These are phyloP conservation scores for Siniperca scherzeri DNA, from an alignment of 2,797 vertebrate genomes.

Conservation along the genomic window DNA sequence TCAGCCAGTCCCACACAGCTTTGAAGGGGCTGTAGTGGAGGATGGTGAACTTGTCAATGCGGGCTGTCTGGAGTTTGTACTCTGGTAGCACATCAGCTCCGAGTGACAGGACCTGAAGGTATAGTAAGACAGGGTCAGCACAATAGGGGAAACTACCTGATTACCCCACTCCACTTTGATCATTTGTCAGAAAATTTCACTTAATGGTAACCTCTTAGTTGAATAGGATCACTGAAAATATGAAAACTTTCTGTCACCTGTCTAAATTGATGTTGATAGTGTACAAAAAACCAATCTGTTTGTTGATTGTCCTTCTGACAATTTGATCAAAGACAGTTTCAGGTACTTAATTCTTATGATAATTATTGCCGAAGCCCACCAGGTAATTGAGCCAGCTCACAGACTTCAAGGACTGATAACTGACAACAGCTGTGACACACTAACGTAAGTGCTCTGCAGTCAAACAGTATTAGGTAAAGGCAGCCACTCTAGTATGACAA, in stretches of 20 bases:
- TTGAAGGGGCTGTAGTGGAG: conserved; percentile 99
- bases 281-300: background rate
- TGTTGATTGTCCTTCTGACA: conserved; percentile 13
- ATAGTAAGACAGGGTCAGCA: conserved; percentile 36
- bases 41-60: conserved; percentile 99
- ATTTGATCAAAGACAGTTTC: conserved; percentile 21
- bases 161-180: background rate
- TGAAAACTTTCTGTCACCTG: background rate
- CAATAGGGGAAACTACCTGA: background rate
- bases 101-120: conserved; percentile 93
- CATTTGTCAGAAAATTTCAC: background rate
- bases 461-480: conserved; percentile 56
- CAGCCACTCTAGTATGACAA: conserved; percentile 44
- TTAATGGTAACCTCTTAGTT: background rate
- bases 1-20: conserved; percentile 99
- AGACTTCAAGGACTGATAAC: conserved; percentile 56
- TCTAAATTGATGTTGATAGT: background rate
- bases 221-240: conserved; percentile 15
- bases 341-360: conserved; percentile 23
- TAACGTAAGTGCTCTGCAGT: conserved; percentile 54
- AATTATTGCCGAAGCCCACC: conserved; percentile 41
- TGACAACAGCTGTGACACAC: conserved; percentile 50
- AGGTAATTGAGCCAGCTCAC: conserved; percentile 36
- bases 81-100: conserved; percentile 98
- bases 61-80: conserved; percentile 97